Base-by-base conservation (phyloP, 1,140 invertebrate genomes). In the Scaptomyza hsui region DNA sequence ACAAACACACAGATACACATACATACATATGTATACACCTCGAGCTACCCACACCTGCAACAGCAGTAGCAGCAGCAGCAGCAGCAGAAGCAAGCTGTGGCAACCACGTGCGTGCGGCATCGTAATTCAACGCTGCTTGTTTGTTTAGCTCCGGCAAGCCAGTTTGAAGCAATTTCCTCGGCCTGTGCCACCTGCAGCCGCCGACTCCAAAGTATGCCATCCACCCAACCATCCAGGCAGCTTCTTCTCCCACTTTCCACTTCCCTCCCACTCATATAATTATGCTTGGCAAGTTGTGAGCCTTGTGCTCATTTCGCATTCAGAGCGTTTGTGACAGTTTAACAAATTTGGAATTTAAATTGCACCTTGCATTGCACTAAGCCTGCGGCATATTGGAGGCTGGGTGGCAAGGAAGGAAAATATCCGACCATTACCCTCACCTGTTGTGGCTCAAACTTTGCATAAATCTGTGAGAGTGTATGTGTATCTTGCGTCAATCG, bases 321-420 rank as follows among this genome's bases (percentile, higher is more conserved):
- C 81, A 85, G 59, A 81, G 68, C 81, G 69, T 67, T 86, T 86
- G 81, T 78, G 73, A 86, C 81, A 88, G 81, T 86, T 85, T 85
- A 85, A 85, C 81, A 85, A 85, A 85, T 85, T 85, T 81, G 77
- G 78, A 85, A 81, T 85, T 76, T 81, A 85, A 85, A 85, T 85
- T 86, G 81, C 82, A 81, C 45, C 77, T 59, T 80, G 81, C 81
- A 80, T 49, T 79, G 62, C 76, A 71, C 61, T 59, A 60, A 82
- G 79, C 65, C 69, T 41, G 52, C 13, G 18, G 19, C 7, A 18
- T 37, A 13, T 12, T n/a, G 24, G n/a, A 44, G 13, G 37, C 3
- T 13, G 26, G n/a, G 24, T n/a, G 16, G 13, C 1, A 0, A 9
- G n/a, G 49, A 12, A 39, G 35, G n/a, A n/a, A n/a, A n/a, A n/a